These are phyloP conservation scores for Petrocephalus microphthalmus DNA, from an alignment of 2,113 vertebrate genomes.

Conservation along the genomic window DNA sequence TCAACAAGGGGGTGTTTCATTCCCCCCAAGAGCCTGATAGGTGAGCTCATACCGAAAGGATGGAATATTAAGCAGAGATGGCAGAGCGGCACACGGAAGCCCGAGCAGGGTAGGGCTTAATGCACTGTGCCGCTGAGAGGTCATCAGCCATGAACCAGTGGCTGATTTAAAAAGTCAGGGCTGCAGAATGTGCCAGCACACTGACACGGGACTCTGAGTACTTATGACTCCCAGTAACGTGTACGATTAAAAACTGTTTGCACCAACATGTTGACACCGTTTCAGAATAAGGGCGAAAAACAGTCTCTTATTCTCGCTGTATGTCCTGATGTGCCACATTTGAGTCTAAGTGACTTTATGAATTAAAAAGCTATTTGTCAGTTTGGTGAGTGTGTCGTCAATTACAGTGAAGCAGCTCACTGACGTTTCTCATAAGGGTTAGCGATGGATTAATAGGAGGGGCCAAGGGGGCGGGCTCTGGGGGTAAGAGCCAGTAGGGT, in stretches of 20 bases:
- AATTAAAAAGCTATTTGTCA: background rate
- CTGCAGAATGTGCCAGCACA: background rate
- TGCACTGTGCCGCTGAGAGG: background rate
- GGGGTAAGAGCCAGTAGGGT: background rate
- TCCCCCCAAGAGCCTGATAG: background rate
- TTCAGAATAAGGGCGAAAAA: background rate
- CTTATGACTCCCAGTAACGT: background rate
- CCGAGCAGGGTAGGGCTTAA: background rate
- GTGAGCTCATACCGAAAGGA: slow-evolving; percentile 11
- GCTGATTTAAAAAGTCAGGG: background rate
- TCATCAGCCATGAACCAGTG: background rate
- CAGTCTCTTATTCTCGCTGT: background rate
- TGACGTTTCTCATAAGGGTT: background rate
- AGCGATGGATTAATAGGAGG: background rate
- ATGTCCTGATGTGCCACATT: background rate
- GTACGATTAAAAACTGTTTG: background rate
- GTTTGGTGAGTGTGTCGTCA: background rate
- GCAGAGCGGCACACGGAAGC: background rate
- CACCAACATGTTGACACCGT: background rate
- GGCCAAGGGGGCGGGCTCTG: background rate
- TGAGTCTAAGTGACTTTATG: background rate
- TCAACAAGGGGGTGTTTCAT: background rate
- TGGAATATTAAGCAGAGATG: background rate
- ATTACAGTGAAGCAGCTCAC: background rate
- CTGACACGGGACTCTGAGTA: background rate